These are phyloP conservation scores for Thymallus thymallus DNA, from an alignment of 2,113 vertebrate species.

Conservation along the genomic window DNA sequence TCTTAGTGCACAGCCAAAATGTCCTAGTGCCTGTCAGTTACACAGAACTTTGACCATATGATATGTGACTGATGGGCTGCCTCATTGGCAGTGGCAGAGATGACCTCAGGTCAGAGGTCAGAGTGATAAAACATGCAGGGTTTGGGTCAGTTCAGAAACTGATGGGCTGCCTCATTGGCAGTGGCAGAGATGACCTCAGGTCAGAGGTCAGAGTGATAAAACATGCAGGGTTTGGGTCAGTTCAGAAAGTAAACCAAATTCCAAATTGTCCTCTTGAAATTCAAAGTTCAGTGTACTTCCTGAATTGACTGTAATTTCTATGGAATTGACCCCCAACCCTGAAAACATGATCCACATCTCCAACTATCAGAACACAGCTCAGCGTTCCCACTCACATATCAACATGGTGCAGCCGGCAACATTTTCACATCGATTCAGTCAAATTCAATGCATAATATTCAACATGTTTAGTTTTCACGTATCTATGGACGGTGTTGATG, in stretches of 20 bases:
- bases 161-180: background rate
- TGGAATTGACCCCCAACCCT: background rate
- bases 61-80: background rate
- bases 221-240: background rate
- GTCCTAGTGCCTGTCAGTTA: too few species aligned
- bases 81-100: background rate
- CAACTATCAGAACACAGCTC: background rate
- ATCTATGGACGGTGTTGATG: background rate
- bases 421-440: conserved; percentile 21
- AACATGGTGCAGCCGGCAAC: background rate
- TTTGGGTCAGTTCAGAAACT: background rate
- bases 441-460: background rate
- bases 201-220: background rate
- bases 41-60: too few species aligned
- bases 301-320: background rate
- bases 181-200: background rate
- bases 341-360: background rate
- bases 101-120: background rate
- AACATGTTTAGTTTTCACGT: conserved; percentile 4
- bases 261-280: background rate
- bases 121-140: background rate
- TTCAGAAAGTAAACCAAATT: too few species aligned
- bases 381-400: too few species aligned
- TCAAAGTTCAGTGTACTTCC: too few species aligned
- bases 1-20: conserved; percentile 25